phyloP scores from a whole-genome alignment of 2,888 invertebrate species.

The Ferrisia virgata region DNA sequence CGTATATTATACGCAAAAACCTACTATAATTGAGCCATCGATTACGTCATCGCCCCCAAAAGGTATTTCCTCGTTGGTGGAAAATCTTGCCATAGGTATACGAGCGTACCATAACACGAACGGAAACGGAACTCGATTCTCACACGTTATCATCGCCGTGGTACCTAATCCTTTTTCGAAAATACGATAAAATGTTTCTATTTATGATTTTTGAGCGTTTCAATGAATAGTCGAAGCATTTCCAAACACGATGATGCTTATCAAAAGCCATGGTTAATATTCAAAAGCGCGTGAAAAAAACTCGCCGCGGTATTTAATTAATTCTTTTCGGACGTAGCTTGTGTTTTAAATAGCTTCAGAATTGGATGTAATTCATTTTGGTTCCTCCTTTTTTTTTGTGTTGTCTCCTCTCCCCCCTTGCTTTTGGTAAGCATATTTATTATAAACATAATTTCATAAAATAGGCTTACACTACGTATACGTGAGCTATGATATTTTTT shows the following conservation, averaged over 20 bases:
- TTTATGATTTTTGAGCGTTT: neutral
- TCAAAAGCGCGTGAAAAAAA: neutral
- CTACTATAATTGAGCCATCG: neutral
- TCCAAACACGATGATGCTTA: neutral
- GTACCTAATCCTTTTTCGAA: neutral
- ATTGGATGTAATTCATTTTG: slow-evolving; percentile 17
- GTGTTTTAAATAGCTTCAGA: slow-evolving; percentile 24
- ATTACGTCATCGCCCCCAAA: neutral
- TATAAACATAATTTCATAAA: slow-evolving; percentile 20
- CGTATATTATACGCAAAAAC: neutral
- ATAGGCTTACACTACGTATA: slow-evolving; percentile 21
- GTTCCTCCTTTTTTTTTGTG: neutral
- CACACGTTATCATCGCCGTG: neutral
- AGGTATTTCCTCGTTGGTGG: neutral
- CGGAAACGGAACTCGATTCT: neutral
- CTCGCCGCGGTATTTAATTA: slow-evolving; percentile 11
- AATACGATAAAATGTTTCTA: neutral
- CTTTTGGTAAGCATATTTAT: neutral
- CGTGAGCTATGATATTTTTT: slow-evolving; percentile 23
- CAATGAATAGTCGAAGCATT: neutral
- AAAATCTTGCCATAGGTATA: no score
- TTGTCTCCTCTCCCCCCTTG: neutral
- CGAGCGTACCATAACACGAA: no score
- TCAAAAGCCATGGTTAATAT: neutral
- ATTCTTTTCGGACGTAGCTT: slow-evolving; percentile 11